A percentile compares a stretch with the other conserved stretches of the same genome.
Conservation (phyloP, 2,113 vertebrate genomes). For the Todiramphus chloris region DNA sequence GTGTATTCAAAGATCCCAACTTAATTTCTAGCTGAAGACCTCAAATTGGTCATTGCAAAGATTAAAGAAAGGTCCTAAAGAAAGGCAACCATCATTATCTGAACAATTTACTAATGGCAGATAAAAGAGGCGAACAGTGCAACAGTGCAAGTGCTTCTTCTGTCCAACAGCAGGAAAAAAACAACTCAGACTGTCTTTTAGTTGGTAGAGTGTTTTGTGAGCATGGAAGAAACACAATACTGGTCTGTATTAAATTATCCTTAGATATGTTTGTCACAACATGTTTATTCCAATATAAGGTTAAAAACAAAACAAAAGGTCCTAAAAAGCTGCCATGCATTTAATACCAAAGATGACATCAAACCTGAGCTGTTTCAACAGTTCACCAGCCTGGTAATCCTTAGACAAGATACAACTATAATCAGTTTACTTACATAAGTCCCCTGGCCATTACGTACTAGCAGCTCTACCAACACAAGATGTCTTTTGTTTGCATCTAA, state of each 20-base stretch:
- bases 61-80: background rate
- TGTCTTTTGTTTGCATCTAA: background rate
- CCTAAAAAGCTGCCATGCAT: background rate
- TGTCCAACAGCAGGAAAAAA: background rate
- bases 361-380: background rate
- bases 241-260: background rate
- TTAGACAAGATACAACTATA: background rate
- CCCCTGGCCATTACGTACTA: background rate
- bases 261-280: background rate
- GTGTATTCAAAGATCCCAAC: background rate
- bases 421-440: background rate
- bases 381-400: background rate
- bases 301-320: rapidly evolving
- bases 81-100: background rate
- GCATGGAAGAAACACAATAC: background rate
- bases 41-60: background rate
- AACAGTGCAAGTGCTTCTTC: background rate
- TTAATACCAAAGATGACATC: background rate
- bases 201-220: rapidly evolving
- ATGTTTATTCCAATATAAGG: background rate
- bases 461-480: background rate
- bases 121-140: background rate
- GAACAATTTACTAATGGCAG: background rate
- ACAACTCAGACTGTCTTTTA: background rate
- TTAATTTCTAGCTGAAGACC: background rate